These are phyloP conservation scores for Seira ritae DNA, from an alignment of 2,888 invertebrate genomes.

Conservation along the genomic window DNA sequence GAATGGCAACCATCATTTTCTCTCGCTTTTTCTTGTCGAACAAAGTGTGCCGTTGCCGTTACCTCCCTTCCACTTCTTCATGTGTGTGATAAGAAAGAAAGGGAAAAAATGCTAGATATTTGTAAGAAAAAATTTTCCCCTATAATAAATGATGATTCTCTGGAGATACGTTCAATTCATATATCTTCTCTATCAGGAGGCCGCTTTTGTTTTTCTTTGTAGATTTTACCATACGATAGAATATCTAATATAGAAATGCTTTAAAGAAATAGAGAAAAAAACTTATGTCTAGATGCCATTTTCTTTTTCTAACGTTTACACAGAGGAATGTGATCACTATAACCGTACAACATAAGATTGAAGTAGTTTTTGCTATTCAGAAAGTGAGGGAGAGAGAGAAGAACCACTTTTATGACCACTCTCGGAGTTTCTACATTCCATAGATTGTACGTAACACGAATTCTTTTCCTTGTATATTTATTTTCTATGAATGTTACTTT, in stretches of 20 bases:
- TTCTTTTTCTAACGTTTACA: too few relatives aligned
- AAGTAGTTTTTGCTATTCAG: too few relatives aligned
- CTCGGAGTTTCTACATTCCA: constrained; percentile 55
- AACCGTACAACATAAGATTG: too few relatives aligned
- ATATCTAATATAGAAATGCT: constrained; percentile 17
- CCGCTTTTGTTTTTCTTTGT: neutral
- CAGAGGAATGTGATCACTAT: too few relatives aligned
- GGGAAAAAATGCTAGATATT: constrained; percentile 36
- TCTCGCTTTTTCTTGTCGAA: constrained; percentile 36
- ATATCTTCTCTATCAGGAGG: constrained; percentile 27
- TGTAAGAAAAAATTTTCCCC: constrained; percentile 36
- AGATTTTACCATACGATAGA: too few relatives aligned
- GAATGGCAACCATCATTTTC: constrained; percentile 48
- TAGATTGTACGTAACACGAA: constrained; percentile 60
- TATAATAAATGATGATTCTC: constrained; percentile 30
- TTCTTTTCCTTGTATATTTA: constrained; percentile 39
- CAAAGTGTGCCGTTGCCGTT: constrained; percentile 52
- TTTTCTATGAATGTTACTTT: constrained; percentile 27
- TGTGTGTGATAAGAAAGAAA: constrained; percentile 52
- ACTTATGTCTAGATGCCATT: constrained; percentile 12
- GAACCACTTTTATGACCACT: constrained; percentile 66
- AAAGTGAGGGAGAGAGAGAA: constrained; percentile 39
- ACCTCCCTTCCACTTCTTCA: constrained; percentile 35
- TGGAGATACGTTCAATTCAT: too few relatives aligned
- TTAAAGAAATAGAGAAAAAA: too few relatives aligned